Base-by-base conservation (phyloP, 2,888 invertebrate species). In the Pyrrhopygopsis socrates region DNA sequence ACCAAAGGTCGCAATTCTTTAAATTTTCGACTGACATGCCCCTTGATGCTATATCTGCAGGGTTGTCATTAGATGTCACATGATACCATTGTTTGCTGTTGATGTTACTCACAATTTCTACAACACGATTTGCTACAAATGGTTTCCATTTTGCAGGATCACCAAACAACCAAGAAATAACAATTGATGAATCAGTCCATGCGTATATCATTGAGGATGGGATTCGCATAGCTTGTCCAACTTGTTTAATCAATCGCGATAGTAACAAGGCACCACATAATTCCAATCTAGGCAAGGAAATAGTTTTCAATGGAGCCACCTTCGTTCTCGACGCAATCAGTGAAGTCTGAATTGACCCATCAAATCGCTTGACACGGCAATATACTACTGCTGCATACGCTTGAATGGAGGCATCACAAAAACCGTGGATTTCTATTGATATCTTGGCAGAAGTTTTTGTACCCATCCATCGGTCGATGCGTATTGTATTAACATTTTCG, bases 11-110 rank as follows among this genome's bases (percentile, higher is more conserved):
- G 18, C 71, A 67, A 0, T 84, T 20, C n/a, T 84, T 77, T 63
- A 91, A 65, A 20, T 34, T 34, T 34, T 34, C 34, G 6, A 34
- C 34, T 8, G 74, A 50, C 41, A 77, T 76, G 18, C 88, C 87
- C 80, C 89, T 58, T 13, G 92, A 91, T 13, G 89, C 92, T 27
- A 84, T 29, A 58, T 92, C 91, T 1, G 92, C 91, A 20, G 91
- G 90, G 41, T 92, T 92, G 1, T 88, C 65, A 9, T 65, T 27
- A 6, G 90, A 86, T 22, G 70, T 54, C 0, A 91, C 91, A 58
- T 90, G 91, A 50, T 68, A 80, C 90, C 90, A 91, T 13, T 84
- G 83, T 22, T 22, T 22, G 63, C 80, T 29, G 63, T 77, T 63
- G 54, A 38, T 1, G n/a, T 83, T 41, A 24, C 82, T 77, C 20